These are phyloP conservation scores for Theretra japonica DNA, from an alignment of 2,888 invertebrate genomes.

Conservation along the genomic window DNA sequence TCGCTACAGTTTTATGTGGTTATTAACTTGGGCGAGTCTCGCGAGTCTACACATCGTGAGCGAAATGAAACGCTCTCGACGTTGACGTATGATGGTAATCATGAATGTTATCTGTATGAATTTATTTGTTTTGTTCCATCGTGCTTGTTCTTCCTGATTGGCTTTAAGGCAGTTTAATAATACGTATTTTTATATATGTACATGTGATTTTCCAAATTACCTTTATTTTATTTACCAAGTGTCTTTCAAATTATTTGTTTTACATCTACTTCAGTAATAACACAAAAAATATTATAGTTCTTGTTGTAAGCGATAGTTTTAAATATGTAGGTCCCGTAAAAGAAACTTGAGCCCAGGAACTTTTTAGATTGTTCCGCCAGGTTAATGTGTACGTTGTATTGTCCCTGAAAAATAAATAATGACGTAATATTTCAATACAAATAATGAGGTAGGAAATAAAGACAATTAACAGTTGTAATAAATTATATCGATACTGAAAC, in stretches of 20 bases:
- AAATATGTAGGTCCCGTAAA: slow-evolving; percentile 68
- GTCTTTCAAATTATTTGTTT: slow-evolving; percentile 39
- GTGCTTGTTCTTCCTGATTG: slow-evolving; percentile 2
- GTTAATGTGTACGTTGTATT: slow-evolving; percentile 64
- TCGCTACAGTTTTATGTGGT: slow-evolving; percentile 60
- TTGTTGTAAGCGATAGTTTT: slow-evolving; percentile 65
- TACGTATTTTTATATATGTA: not conserved
- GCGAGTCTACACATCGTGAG: slow-evolving; percentile 45
- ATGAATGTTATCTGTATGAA: not conserved
- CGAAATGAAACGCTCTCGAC: slow-evolving; percentile 44
- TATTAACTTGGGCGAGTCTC: slow-evolving; percentile 59
- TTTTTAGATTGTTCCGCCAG: slow-evolving; percentile 54
- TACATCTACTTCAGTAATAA: slow-evolving; percentile 47
- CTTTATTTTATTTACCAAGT: not conserved
- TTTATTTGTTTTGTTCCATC: slow-evolving; percentile 17
- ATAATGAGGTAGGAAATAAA: too few species aligned
- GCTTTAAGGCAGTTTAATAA: not conserved
- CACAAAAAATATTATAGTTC: slow-evolving; percentile 67
- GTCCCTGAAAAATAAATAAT: slow-evolving; percentile 62
- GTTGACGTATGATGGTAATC: slow-evolving; percentile 12
- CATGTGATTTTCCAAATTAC: not conserved
- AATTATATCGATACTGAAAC: too few species aligned
- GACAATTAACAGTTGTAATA: too few species aligned
- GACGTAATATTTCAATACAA: not conserved
- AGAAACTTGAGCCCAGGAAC: slow-evolving; percentile 70